Conservation (phyloP, 2,797 vertebrate species). For the Gymnothorax javanicus region DNA sequence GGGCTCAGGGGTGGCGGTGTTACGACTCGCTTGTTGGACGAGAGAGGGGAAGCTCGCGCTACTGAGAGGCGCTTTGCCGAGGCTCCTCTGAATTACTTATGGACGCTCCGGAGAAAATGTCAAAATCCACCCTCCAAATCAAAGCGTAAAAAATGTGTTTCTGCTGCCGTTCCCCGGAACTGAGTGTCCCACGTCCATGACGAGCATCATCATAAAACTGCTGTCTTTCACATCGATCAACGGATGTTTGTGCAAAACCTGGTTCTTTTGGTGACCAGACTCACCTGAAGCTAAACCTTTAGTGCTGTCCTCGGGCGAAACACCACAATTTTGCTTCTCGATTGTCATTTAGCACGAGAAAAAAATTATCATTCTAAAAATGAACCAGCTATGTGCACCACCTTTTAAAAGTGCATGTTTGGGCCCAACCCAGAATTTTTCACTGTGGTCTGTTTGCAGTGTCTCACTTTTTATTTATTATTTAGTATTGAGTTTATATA, state of each 20-base stretch:
- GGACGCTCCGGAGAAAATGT: slow-evolving; percentile 24
- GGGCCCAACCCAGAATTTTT: no score
- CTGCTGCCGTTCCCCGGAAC: neutral
- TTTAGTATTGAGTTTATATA: no score
- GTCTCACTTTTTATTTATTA: no score
- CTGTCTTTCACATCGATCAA: neutral
- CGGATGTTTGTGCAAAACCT: neutral
- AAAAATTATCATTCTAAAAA: no score
- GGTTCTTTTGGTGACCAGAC: neutral
- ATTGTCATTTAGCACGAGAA: no score
- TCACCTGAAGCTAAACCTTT: neutral
- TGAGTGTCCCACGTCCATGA: neutral
- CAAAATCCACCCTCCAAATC: neutral
- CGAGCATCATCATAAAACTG: neutral
- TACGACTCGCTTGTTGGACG: slow-evolving; percentile 52
- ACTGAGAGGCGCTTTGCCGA: slow-evolving; percentile 47
- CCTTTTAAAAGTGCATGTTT: no score
- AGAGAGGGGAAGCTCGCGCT: slow-evolving; percentile 55
- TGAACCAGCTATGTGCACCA: no score
- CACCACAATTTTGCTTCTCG: no score
- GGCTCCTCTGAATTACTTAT: slow-evolving; percentile 58
- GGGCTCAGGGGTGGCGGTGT: neutral
- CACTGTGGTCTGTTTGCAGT: no score
- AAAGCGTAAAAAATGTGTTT: neutral
- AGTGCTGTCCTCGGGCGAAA: no score